phyloP scores from a whole-genome alignment of 2,888 invertebrate genomes.

The Heliconius ethilla region DNA sequence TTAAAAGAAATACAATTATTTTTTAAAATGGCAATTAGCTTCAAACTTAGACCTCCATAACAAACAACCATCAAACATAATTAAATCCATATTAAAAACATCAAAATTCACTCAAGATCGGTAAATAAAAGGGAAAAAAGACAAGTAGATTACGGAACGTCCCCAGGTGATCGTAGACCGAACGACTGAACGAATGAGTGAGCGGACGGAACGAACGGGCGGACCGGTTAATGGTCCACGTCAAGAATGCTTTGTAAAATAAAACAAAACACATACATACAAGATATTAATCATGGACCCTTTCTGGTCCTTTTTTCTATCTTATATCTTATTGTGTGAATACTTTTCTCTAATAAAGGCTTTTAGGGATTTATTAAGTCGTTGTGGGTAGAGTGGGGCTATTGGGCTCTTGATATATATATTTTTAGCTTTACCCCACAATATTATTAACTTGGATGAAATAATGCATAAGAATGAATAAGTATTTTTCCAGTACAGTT shows the following conservation, averaged over 20 bases:
- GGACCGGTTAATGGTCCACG: constrained; percentile 68
- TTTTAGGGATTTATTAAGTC: constrained; percentile 23
- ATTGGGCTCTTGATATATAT: neutral
- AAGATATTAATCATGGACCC: constrained; percentile 56
- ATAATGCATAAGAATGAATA: too few species aligned
- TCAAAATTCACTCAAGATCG: constrained; percentile 32
- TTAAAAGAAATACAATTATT: too few species aligned
- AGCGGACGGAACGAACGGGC: constrained; percentile 65
- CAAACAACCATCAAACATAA: neutral
- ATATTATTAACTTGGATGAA: too few species aligned
- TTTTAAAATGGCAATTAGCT: too few species aligned
- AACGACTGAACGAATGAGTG: constrained; percentile 51
- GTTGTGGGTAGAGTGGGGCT: neutral
- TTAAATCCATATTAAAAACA: constrained; percentile 17
- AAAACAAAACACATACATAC: constrained; percentile 71
- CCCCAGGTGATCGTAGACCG: constrained; percentile 74
- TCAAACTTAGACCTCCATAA: neutral
- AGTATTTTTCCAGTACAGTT: too few species aligned
- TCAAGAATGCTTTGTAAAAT: constrained; percentile 67
- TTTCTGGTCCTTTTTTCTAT: constrained; percentile 47
- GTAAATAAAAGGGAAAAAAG: constrained; percentile 49
- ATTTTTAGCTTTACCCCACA: neutral
- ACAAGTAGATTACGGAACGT: constrained; percentile 64
- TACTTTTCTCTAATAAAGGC: constrained; percentile 22
- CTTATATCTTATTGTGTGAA: constrained; percentile 30